Percentiles rank a stretch among this genome's conserved stretches.
These are phyloP conservation scores for Nyctibius grandis DNA, from an alignment of 2,797 vertebrate species.

Conservation along the genomic window DNA sequence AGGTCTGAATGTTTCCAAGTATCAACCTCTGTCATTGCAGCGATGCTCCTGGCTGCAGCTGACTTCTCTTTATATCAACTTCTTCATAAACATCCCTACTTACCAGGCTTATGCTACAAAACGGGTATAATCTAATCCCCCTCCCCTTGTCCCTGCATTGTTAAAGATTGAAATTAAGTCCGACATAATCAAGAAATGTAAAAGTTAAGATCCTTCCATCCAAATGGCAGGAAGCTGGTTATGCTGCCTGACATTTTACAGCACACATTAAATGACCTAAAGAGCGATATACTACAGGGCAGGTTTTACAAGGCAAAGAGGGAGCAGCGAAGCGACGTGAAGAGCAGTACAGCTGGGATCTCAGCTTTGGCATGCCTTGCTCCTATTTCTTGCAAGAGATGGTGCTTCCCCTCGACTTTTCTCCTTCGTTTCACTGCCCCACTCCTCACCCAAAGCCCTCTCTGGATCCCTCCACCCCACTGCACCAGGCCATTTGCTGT, in stretches of 20 bases:
- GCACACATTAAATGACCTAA: neutral
- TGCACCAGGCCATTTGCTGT: neutral
- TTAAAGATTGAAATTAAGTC: neutral
- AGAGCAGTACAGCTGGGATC: neutral
- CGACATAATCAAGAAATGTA: neutral
- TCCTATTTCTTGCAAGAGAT: neutral
- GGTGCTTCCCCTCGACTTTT: neutral
- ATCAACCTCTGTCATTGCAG: neutral
- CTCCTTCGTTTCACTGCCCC: neutral
- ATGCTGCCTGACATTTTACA: neutral
- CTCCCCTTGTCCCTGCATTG: neutral
- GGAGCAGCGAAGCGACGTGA: accelerated
- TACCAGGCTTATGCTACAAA: neutral
- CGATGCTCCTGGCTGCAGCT: neutral
- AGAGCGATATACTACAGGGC: neutral
- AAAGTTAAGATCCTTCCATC: neutral
- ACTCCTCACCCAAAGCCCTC: neutral
- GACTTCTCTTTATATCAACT: neutral
- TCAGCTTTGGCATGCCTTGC: neutral
- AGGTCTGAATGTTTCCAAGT: neutral
- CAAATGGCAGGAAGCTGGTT: neutral
- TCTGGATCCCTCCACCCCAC: accelerated
- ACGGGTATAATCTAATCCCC: neutral
- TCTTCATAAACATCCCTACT: neutral
- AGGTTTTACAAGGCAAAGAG: neutral